Conservation (phyloP, 2,113 vertebrate species). For the Ahaetulla prasina region DNA sequence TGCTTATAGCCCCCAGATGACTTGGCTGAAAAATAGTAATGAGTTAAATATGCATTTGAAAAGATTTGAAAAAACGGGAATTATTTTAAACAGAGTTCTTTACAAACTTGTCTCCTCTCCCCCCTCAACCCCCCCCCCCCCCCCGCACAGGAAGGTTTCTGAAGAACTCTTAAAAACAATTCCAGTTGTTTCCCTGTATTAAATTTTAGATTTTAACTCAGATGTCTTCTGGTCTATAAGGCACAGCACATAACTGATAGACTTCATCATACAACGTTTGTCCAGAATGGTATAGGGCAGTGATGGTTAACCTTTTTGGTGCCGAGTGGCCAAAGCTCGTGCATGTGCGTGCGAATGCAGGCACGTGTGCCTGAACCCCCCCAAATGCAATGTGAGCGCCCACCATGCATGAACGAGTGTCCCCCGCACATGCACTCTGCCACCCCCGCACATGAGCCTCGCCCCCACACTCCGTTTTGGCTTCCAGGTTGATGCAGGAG, state of each 20-base stretch:
- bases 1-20: not conserved
- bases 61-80: not conserved
- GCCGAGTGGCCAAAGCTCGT: no score
- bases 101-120: not conserved
- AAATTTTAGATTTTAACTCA: not conserved
- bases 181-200: not conserved
- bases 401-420: no score
- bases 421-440: no score
- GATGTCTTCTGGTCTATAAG: not conserved
- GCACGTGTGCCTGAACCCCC: no score
- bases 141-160: not conserved
- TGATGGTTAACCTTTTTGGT: no score
- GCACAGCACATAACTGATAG: not conserved
- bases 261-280: not conserved
- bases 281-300: not conserved
- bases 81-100: not conserved
- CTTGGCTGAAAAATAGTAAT: not conserved
- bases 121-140: not conserved
- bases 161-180: not conserved
- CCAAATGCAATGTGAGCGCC: no score
- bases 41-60: not conserved
- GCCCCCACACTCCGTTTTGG: no score
- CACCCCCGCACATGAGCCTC: no score
- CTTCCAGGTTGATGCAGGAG: no score
- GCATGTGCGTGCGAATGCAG: no score